Base-by-base conservation (phyloP, 2,888 invertebrate genomes). In the Abrostola triplasia region DNA sequence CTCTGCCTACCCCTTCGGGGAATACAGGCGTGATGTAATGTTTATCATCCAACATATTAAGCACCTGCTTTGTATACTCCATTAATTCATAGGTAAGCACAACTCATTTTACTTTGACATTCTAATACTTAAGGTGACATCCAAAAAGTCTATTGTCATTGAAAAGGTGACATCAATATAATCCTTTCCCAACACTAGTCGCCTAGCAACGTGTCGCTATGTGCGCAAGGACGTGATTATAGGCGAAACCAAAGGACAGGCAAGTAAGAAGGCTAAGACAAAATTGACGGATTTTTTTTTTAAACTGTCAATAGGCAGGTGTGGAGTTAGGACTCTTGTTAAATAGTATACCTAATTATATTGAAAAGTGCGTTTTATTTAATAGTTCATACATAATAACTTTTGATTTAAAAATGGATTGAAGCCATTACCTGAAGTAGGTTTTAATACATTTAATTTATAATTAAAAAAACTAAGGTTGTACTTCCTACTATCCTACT, bases 151-250 rank as follows among this genome's bases (percentile, higher is more conserved):
- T 50, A 44, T 60, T 53, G 59, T 67, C 64, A 60, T 59, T 66
- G 55, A 24, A 36, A 42, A 60, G 77, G 77, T 77, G 77, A 73
- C 70, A 67, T 75, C 64, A 70, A 79, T 77, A 68, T 70, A 68
- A 66, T 67, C 65, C 66, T 75, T 71, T 70, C 73, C 67, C 71
- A 68, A 71, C 79, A 70, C 67, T 62, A 65, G 70, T 70, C 36
- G 72, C 72, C 52, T 78, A 80, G 80, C 68, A 73, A 80, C 80
- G 80, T 80, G 80, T 42, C 36, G 68, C 76, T 78, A 80, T 80
- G 79, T 77, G 59, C 51, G 73, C 59, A 66, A 70, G 68, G 59
- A 76, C 80, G 76, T 80, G 80, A 70, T 72, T 67, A 55, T 73
- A 68, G 52, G 66, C 41, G 57, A 55, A 7, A 51, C 2, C 64